Conservation (phyloP, 2,113 vertebrate genomes). For the Ictidomys tridecemlineatus region DNA sequence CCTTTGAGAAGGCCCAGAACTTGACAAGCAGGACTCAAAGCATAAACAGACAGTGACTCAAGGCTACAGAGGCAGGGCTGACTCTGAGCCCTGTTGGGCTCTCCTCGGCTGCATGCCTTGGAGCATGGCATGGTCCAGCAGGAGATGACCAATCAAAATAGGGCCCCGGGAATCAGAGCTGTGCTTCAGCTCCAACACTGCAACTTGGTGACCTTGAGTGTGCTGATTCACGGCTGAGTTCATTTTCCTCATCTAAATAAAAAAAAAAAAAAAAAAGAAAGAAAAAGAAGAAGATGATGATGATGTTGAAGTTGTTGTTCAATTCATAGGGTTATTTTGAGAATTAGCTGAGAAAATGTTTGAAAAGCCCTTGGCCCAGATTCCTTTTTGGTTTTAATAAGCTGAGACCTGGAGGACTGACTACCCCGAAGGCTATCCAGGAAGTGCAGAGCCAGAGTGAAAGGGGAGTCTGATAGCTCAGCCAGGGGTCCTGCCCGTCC, state of each 20-base stretch:
- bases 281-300: background rate
- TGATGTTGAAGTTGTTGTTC: background rate
- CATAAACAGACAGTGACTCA: background rate
- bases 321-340: background rate
- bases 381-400: background rate
- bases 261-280: background rate
- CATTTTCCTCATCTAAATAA: background rate
- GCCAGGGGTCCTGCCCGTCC: background rate
- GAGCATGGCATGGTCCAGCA: background rate
- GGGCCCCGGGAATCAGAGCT: background rate
- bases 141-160: background rate
- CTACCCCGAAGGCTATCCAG: no score
- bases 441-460: background rate
- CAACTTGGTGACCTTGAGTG: background rate
- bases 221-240: background rate
- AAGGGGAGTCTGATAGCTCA: background rate
- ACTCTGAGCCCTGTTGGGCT: background rate
- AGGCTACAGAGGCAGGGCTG: background rate
- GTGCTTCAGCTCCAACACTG: background rate
- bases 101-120: rapidly evolving
- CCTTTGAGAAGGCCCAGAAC: background rate
- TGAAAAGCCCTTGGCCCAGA: background rate
- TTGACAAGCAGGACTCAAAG: background rate
- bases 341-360: background rate
- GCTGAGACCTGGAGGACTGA: background rate